Evolutionary conservation across 2,888 invertebrate genomes (phyloP).

Genomic region (Drosophila seclusa): DNA sequence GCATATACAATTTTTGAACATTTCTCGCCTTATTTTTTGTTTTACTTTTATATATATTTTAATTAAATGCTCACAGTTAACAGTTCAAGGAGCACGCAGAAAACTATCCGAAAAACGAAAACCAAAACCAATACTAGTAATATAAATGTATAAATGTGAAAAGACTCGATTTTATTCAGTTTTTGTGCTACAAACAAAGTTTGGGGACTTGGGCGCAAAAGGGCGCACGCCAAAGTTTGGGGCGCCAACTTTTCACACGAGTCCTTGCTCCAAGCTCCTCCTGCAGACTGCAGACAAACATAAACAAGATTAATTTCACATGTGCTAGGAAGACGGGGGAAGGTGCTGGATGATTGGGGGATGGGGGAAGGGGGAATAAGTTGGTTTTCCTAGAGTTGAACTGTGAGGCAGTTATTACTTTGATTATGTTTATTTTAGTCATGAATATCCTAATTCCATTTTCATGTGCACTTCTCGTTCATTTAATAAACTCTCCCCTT

Average conservation of each 20-base stretch:
- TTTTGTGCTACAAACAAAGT: constrained; percentile 51
- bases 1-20: constrained; percentile 21
- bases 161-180: constrained; percentile 72
- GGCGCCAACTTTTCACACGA: constrained; percentile 69
- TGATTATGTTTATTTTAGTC: constrained; percentile 80
- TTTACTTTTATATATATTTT: constrained; percentile 44
- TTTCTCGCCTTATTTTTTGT: constrained; percentile 7
- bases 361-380: constrained; percentile 7
- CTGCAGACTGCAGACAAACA: constrained; percentile 48
- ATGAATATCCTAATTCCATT: constrained; percentile 70
- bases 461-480: constrained; percentile 73
- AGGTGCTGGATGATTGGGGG: not conserved
- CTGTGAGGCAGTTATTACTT: constrained; percentile 69
- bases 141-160: constrained; percentile 43
- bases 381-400: not conserved
- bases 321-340: constrained; percentile 36
- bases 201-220: constrained; percentile 37
- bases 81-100: constrained; percentile 55
- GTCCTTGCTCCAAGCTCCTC: constrained; percentile 32
- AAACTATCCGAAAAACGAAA: constrained; percentile 40
- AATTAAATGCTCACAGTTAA: constrained; percentile 64
- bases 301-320: constrained; percentile 83
- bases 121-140: constrained; percentile 34
- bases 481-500: constrained; percentile 66
- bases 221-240: constrained; percentile 52